Evolutionary conservation across 2,888 invertebrate genomes (phyloP), one percentile per base, ranked within the genome.

Genomic region (Tetranychus truncatus): DNA sequence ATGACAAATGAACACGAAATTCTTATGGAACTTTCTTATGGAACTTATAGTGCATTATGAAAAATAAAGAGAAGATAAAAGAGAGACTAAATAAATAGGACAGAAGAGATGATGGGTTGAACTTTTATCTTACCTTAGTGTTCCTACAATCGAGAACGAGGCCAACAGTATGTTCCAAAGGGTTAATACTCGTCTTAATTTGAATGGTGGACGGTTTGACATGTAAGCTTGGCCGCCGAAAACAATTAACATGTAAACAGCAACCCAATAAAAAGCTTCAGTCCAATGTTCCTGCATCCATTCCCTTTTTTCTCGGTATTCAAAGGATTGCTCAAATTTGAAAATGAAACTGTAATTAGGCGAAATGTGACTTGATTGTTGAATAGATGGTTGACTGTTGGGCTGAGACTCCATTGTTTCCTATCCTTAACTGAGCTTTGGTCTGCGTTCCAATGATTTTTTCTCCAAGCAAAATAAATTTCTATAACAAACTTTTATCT

Each of bases 251-350:
- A 97, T 91, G 83, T 99, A 99, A 90, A 86, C 78, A 91, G 91
- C 78, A 91, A 88, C 82, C 69, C 89, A 90, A 81, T 93, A 92
- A 84, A 95, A 92, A 75, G 91, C 91, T 82, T 90, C 88, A 76
- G 91, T 92, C 97, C 97, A 97, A 84, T 97, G 92, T 81, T 91
- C 89, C 79, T 89, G 88, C 94, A 97, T 96, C 94, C 95, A 96
- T 84, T 89, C 88, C 82, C 90, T 88, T 80, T 92, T 91, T 80
- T 89, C 88, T 81, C 89, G 88, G 82, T 94, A 92, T 82, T 91
- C 91, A 84, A 95, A 97, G 82, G 91, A 89, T 82, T 90, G 90
- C 85, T 97, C 97, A 82, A 96, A 95, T 81, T 92, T 90, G 85
- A 97, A 94, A 82, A 94, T 88, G 84, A 92, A 92, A 71, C 93